Base-by-base conservation (phyloP, 2,113 vertebrate genomes). In the Ceyx cyanopectus region DNA sequence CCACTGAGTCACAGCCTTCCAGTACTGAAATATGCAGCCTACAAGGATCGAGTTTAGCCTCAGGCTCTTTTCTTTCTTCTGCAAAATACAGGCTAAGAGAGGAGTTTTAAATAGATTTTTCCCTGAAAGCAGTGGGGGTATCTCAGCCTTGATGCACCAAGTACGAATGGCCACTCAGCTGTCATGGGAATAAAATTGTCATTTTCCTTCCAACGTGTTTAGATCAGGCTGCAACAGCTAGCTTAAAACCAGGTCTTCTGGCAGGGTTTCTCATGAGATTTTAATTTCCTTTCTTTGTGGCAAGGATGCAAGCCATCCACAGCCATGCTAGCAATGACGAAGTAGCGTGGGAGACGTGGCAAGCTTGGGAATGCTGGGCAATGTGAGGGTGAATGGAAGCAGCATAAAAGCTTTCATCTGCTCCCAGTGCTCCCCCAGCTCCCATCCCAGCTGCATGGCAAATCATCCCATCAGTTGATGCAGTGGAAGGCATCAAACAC, bases 1-100 rank as follows among this genome's bases (percentile, higher is more conserved):
- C 88, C 67, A 92, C 79, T 79, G 81, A 91, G 81, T 93, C 84
- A 92, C 63, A 89, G 85, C 29, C 85, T 89, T 80, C 89, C 81
- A 91, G 89, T 80, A 63, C 34, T 80, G 68, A 89, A 95, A 91
- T 63, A 86, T 63, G 77, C 63, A 76, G 82, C 61, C 81, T 83
- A 54, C 1, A 5, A 82, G 85, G 88, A 93, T 80, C 68, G 67
- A 91, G 77, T 93, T 91, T 62, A 91, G 72, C 73, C 91, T 93
- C 57, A 37, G 86, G 85, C 22, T 27, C 18, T 93, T 90, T 82
- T 51, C 41, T 62, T 90, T 81, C 58, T 72, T 54, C 89, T 67
- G 56, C 58, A 72, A 79, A 93, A 67, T 12, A 75, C 17, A 58
- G 72, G 46, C 53, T 61, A 67, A 48, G 29, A 75, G 29, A 86